These are phyloP conservation scores for Agonopterix subpropinquella DNA, from an alignment of 2,888 invertebrate species.

Conservation along the genomic window DNA sequence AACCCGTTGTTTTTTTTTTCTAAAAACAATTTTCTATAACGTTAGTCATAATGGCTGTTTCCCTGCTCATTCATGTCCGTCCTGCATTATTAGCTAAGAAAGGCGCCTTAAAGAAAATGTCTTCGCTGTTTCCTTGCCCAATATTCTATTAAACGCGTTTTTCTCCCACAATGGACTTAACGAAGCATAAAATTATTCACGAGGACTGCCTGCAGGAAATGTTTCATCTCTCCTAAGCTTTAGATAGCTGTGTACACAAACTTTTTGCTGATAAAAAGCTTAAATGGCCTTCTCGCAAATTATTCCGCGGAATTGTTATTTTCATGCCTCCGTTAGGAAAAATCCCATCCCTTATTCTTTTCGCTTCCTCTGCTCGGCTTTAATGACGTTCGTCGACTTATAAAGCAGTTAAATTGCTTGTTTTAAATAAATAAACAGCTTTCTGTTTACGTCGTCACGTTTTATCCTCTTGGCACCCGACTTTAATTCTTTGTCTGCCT, in stretches of 20 bases:
- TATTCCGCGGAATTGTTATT: slow-evolving; percentile 66
- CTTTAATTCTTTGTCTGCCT: slow-evolving; percentile 18
- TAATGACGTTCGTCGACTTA: slow-evolving; percentile 51
- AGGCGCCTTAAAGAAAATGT: slow-evolving; percentile 2
- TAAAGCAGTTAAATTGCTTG: slow-evolving; percentile 51
- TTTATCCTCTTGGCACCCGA: slow-evolving; percentile 19
- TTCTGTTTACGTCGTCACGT: slow-evolving; percentile 29
- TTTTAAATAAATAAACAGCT: slow-evolving; percentile 53
- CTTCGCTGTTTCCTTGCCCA: slow-evolving; percentile 16
- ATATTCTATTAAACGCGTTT: slow-evolving; percentile 46
- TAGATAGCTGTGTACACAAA: slow-evolving; percentile 67
- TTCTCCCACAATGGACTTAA: slow-evolving; percentile 55
- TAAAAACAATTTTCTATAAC: no score
- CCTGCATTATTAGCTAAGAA: background rate
- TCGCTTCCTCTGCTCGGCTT: slow-evolving; percentile 23
- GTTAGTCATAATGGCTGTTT: no score
- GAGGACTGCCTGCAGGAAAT: slow-evolving; percentile 52
- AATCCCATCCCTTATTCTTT: slow-evolving; percentile 47
- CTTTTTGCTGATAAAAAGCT: slow-evolving; percentile 66
- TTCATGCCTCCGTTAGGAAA: slow-evolving; percentile 46
- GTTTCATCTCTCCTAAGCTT: slow-evolving; percentile 50
- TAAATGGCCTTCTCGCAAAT: slow-evolving; percentile 63
- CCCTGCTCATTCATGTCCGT: no score
- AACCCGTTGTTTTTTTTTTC: no score
- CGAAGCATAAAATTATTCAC: slow-evolving; percentile 67